These are phyloP conservation scores for Ichneumoninae sp. DNA, from an alignment of 2,888 invertebrate species.

Conservation along the genomic window DNA sequence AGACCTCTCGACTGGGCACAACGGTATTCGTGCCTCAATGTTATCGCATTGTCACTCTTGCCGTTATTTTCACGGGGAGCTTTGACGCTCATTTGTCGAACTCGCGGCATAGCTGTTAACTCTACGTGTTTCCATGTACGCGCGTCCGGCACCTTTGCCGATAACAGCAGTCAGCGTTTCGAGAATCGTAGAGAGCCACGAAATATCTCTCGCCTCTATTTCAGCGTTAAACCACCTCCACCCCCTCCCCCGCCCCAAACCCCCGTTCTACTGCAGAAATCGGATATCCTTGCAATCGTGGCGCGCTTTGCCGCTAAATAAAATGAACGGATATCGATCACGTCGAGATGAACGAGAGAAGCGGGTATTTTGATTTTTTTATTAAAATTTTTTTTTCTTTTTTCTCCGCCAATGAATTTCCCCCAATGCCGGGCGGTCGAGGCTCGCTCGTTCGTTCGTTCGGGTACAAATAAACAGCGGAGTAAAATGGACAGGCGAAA, in stretches of 20 bases:
- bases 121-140: not conserved
- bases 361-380: not conserved
- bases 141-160: not conserved
- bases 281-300: constrained; percentile 59
- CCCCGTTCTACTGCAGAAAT: constrained; percentile 40
- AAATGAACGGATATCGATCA: constrained; percentile 44
- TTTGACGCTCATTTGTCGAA: constrained; percentile 38
- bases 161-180: not conserved
- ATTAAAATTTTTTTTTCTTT: not conserved
- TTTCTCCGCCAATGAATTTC: not conserved
- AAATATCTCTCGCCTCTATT: constrained; percentile 44
- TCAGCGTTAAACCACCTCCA: constrained; percentile 26
- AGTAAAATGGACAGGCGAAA: constrained; percentile 13
- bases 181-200: constrained; percentile 1
- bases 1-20: constrained; percentile 58
- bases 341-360: constrained; percentile 10
- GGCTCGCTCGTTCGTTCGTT: not conserved
- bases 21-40: constrained; percentile 75
- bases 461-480: not conserved
- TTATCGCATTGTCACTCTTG: constrained; percentile 73
- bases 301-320: constrained; percentile 31
- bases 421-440: not conserved
- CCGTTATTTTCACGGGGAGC: constrained; percentile 27
- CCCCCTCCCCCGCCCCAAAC: not conserved
- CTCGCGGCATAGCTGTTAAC: not conserved